Conservation (phyloP, 2,797 vertebrate species). For the Strix occidentalis region DNA sequence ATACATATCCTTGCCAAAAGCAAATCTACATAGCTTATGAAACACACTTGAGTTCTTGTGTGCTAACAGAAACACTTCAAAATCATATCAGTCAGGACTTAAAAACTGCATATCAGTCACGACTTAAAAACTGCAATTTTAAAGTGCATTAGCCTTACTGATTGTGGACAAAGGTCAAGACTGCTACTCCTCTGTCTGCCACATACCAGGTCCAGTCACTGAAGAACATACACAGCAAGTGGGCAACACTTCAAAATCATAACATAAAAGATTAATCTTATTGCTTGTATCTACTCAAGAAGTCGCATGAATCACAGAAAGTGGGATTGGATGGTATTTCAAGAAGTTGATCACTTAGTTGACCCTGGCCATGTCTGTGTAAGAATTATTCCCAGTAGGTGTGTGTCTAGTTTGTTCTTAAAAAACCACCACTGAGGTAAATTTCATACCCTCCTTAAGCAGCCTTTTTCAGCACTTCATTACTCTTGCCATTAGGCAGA, state of each 20-base stretch:
- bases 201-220: neutral
- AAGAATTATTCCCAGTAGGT: neutral
- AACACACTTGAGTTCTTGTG: neutral
- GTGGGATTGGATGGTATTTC: neutral
- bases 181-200: neutral
- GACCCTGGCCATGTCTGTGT: neutral
- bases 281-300: neutral
- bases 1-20: neutral
- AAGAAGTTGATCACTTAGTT: neutral
- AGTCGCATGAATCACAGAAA: neutral
- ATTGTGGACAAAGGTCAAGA: neutral
- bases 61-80: neutral
- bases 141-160: neutral
- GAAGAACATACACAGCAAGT: neutral
- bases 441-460: neutral
- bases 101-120: neutral
- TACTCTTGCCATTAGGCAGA: constrained; percentile 16
- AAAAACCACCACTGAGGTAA: neutral
- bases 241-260: neutral
- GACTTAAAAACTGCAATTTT: neutral
- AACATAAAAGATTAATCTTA: neutral
- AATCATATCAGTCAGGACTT: neutral
- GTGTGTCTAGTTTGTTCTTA: neutral
- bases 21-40: neutral
- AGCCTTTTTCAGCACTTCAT: neutral